Percentiles rank a stretch among this genome's conserved stretches.
Conservation (phyloP, 53 echinoderm and acorn worm species). For the Echinarachnius parma region DNA sequence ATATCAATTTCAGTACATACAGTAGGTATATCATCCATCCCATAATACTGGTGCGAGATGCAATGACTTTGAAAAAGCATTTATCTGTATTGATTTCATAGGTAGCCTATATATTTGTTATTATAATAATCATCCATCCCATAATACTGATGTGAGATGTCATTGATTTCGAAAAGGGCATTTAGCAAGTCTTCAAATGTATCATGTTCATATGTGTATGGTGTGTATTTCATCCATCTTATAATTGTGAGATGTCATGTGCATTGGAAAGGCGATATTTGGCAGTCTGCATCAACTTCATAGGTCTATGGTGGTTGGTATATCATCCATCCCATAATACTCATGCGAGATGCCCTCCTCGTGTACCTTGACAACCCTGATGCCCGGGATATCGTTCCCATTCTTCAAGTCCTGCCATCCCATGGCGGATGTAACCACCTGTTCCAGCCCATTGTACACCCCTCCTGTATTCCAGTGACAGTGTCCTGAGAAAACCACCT, state of each 20-base stretch:
- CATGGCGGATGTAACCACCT: slow-evolving; percentile 65
- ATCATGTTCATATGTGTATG: too few species aligned
- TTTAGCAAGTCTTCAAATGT: too few species aligned
- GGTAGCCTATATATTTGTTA: slow-evolving; percentile 7
- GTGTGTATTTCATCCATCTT: too few species aligned
- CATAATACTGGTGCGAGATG: slow-evolving; percentile 63
- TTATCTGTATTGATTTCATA: too few species aligned
- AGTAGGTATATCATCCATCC: slow-evolving; percentile 60
- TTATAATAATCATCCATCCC: slow-evolving; percentile 59
- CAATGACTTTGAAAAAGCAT: too few species aligned
- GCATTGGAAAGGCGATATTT: too few species aligned
- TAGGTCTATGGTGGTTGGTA: slow-evolving; percentile 39
- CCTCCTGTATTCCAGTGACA: slow-evolving; percentile 74
- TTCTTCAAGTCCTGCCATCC: slow-evolving; percentile 68
- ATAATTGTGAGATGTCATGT: too few species aligned
- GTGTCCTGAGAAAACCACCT: slow-evolving; percentile 67
- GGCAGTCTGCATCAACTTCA: too few species aligned
- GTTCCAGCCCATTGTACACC: slow-evolving; percentile 63
- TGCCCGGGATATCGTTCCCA: slow-evolving; percentile 53
- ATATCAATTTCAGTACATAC: too few species aligned
- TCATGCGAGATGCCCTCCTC: slow-evolving; percentile 61
- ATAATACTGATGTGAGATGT: slow-evolving; percentile 61
- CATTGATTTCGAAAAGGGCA: too few species aligned
- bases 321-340: slow-evolving; percentile 58
- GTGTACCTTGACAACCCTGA: slow-evolving; percentile 67